Percentiles rank a stretch among this genome's conserved stretches.
phyloP scores from a whole-genome alignment of 2,797 vertebrate genomes.

The Sternotherus odoratus region DNA sequence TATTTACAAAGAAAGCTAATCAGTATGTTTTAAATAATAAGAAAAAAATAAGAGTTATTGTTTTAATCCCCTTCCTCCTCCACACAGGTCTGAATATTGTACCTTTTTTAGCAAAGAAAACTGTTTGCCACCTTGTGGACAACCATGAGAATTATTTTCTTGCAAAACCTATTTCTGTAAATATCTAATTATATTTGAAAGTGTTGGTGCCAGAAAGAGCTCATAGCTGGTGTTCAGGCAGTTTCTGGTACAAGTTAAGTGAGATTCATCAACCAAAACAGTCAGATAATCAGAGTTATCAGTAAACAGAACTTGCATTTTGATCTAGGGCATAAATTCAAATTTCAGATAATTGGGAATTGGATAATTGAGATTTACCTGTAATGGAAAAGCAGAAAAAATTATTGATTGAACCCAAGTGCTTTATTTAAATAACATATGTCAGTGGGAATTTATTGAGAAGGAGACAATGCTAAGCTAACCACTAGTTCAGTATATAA shows the following conservation, averaged over 20 bases:
- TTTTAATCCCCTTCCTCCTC: not conserved
- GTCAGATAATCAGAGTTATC: not conserved
- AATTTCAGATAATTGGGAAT: not conserved
- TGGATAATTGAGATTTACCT: not conserved
- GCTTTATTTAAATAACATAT: slow-evolving; percentile 38
- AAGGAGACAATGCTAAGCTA: not conserved
- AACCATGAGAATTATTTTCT: slow-evolving; percentile 1
- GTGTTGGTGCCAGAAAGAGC: not conserved
- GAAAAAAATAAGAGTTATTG: accelerated
- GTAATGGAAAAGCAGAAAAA: not conserved
- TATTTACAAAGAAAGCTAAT: not conserved
- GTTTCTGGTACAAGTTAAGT: not conserved
- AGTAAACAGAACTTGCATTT: not conserved
- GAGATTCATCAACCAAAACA: not conserved
- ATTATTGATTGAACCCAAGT: not conserved
- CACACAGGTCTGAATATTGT: accelerated
- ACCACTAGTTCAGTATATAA: not conserved
- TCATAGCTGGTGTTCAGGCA: not conserved
- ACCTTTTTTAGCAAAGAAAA: slow-evolving; percentile 50
- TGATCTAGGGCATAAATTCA: not conserved
- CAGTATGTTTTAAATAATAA: not conserved
- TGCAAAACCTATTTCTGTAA: not conserved
- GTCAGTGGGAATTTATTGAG: slow-evolving; percentile 17
- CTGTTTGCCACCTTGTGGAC: slow-evolving; percentile 77
- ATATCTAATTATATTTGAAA: not conserved